Evolutionary conservation across 2,113 vertebrate species (phyloP), one percentile per base, ranked within the genome.

Genomic region (Thunnus maccoyii): DNA sequence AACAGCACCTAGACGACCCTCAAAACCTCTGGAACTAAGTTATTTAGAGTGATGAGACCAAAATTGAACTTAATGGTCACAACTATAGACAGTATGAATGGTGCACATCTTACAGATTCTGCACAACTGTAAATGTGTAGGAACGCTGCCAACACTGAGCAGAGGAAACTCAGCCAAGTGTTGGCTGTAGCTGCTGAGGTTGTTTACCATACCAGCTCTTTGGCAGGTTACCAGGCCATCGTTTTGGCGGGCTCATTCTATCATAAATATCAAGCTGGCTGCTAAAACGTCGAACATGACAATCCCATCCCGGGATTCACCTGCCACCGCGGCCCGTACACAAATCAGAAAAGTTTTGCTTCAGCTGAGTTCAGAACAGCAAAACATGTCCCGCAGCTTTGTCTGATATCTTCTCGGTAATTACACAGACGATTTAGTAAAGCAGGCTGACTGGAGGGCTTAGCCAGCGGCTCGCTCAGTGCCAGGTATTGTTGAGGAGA

Each of bases 241-340:
- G 4, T 73, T 22, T 91, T 88, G 82, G 83, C 87, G 52, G 70
- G 12, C 72, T 5, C 50, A 10, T 76, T 68, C 54, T 15, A 46
- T 86, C 83, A 75, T 88, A 74, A 86, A 90, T 84, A 85, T 76
- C 80, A 69, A 60, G 68, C 60, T 52, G 78, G 80, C 82, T 72
- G 79, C 6, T 69, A 27, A 75, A 83, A 62, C 12, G 61, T 78
- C 66, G 63, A 88, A 85, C 78, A 79, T 13, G 72, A 41, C 73
- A 10, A 9, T 84, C 64, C 54, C 63, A 4, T 80, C 81, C 75
- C 72, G 69, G 86, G 82, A 83, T 71, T 86, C 67, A 65, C 81
- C 73, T 83, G 63, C 48, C 58, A 4, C 66, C 46, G 54, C 25
- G 46, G 76, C 66, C 57, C 46, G 20, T 5, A 41, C 72, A 67